Conservation (phyloP, 1,140 invertebrate species). For the Euborellia annulipes region DNA sequence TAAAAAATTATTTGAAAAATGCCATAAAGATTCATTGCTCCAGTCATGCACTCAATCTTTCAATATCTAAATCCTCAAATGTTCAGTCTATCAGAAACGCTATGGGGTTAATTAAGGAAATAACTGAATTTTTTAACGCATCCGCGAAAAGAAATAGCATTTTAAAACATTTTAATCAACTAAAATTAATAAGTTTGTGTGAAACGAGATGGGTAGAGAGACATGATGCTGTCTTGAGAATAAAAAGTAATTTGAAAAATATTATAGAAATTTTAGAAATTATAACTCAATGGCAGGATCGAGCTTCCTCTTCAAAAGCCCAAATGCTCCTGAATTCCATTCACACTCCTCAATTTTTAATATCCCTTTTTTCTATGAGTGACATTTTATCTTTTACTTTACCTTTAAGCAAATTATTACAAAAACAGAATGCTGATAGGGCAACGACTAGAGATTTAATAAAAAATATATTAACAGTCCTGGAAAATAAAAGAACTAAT, state of each 20-base stretch:
- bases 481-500: too few relatives aligned
- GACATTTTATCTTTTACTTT: conserved; percentile 4
- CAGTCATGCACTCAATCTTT: conserved; percentile 18
- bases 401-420: background rate
- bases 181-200: conserved; percentile 10
- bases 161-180: background rate
- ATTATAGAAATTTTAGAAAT: background rate
- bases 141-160: conserved; percentile 14
- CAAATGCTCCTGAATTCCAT: background rate
- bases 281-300: background rate
- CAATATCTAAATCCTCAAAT: conserved; percentile 13
- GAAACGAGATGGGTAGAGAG: conserved; percentile 16
- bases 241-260: conserved; percentile 10
- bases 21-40: conserved; percentile 13
- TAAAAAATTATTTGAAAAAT: conserved; percentile 11
- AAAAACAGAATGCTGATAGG: background rate
- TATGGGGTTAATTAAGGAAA: conserved; percentile 15
- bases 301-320: conserved; percentile 1
- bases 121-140: conserved; percentile 17
- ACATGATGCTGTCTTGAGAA: conserved; percentile 12
- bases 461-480: too few relatives aligned
- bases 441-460: too few relatives aligned
- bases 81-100: conserved; percentile 13
- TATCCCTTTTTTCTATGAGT: background rate
- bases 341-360: background rate